A percentile compares a stretch with the other conserved stretches of the same genome.
Conservation (phyloP, 2,888 invertebrate genomes). For the Scaptomyza reducta region DNA sequence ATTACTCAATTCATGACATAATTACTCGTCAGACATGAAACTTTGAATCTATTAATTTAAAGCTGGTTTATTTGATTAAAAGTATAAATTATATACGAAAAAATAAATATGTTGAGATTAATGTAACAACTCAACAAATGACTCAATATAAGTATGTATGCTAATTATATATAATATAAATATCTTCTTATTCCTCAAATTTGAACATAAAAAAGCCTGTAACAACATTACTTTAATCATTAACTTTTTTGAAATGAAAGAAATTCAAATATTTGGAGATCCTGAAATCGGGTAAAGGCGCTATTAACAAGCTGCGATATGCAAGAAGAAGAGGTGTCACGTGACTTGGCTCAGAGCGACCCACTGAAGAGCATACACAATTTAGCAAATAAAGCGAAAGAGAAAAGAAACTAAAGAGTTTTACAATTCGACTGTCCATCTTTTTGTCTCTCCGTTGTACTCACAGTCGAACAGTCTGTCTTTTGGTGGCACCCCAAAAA, state of each 20-base stretch:
- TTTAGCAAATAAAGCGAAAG: conserved; percentile 12
- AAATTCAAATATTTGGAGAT: conserved; percentile 45
- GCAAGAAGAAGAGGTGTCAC: conserved; percentile 25
- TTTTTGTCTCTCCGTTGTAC: background rate
- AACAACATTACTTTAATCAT: conserved; percentile 15
- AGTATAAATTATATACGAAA: too few species aligned
- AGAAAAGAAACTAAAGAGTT: conserved; percentile 11
- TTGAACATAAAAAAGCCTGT: background rate
- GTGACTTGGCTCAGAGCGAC: conserved; percentile 43
- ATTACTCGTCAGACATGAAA: background rate
- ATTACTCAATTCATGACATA: background rate
- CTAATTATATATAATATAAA: conserved; percentile 5
- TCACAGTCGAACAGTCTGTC: background rate
- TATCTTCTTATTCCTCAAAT: background rate
- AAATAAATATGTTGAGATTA: too few species aligned
- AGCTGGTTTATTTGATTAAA: too few species aligned
- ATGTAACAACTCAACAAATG: too few species aligned
- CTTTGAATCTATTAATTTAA: too few species aligned
- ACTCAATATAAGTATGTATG: background rate
- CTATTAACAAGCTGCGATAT: conserved; percentile 17
- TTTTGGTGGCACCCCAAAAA: conserved; percentile 40
- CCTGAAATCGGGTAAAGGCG: conserved; percentile 21
- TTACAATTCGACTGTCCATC: background rate
- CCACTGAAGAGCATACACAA: conserved; percentile 31
- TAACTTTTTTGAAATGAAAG: conserved; percentile 5